These are phyloP conservation scores for Helicoverpa armigera DNA, from an alignment of 1,140 invertebrate species.

Conservation along the genomic window DNA sequence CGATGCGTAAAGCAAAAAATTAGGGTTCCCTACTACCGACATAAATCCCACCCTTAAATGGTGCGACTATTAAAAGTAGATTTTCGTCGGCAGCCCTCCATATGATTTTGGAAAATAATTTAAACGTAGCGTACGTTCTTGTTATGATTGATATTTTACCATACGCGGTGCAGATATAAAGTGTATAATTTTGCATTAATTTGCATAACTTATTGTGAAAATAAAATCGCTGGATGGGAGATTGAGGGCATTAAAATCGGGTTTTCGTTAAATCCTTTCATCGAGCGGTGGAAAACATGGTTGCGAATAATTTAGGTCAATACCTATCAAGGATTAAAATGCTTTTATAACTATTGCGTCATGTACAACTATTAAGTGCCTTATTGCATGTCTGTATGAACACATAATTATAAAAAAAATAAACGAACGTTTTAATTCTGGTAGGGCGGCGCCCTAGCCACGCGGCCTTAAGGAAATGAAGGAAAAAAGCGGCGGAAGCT, in stretches of 20 bases:
- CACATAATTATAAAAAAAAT: conserved; percentile 71
- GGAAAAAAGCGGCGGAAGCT: conserved; percentile 84
- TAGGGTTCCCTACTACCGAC: conserved; percentile 24
- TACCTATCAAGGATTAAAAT: neutral
- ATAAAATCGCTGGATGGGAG: conserved; percentile 23
- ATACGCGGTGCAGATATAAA: conserved; percentile 22
- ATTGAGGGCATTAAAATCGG: conserved; percentile 2
- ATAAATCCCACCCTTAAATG: conserved; percentile 46
- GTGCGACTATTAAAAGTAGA: conserved; percentile 37
- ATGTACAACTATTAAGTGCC: conserved; percentile 31
- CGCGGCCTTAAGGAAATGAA: conserved; percentile 82
- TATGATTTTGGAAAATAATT: conserved; percentile 40
- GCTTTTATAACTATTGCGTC: conserved; percentile 11
- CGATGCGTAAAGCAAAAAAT: conserved; percentile 44
- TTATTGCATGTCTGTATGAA: conserved; percentile 35
- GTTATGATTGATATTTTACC: conserved; percentile 40
- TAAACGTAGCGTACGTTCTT: conserved; percentile 18
- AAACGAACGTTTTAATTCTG: conserved; percentile 80
- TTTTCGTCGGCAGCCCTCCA: conserved; percentile 28
- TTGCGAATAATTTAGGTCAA: conserved; percentile 11
- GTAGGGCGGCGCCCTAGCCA: conserved; percentile 73
- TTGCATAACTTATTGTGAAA: conserved; percentile 26
- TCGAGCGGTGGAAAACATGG: neutral
- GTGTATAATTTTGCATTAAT: conserved; percentile 42
- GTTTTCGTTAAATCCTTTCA: conserved; percentile 19